A percentile compares a stretch with the other conserved stretches of the same genome.
Conservation (phyloP, 2,113 vertebrate species). For the Bambusicola thoracicus region DNA sequence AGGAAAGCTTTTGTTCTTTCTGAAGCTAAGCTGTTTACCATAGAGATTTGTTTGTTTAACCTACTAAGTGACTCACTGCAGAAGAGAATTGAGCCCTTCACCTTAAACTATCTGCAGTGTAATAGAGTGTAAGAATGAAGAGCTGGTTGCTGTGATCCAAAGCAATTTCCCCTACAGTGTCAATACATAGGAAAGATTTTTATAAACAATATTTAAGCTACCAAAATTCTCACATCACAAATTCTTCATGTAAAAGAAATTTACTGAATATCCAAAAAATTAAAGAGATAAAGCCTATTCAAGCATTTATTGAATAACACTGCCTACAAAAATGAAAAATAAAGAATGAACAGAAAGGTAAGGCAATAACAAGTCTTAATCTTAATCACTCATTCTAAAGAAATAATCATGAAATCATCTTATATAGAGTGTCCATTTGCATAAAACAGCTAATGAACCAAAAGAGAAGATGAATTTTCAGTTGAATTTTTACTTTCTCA, state of each 20-base stretch:
- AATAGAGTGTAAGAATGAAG: constrained; percentile 22
- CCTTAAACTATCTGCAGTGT: constrained; percentile 19
- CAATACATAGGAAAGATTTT: background rate
- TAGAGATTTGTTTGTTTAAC: constrained; percentile 49
- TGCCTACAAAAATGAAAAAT: background rate
- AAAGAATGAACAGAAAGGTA: background rate
- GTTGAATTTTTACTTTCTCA: background rate
- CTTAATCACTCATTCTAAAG: background rate
- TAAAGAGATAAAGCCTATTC: background rate
- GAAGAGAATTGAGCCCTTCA: constrained; percentile 14
- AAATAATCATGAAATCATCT: background rate
- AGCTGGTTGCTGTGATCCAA: constrained; percentile 22
- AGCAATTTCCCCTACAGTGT: background rate
- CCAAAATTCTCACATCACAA: background rate
- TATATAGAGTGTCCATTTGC: accelerated
- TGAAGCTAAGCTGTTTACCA: constrained; percentile 20
- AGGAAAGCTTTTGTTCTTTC: background rate
- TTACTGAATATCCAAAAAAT: background rate
- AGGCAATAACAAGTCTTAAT: background rate
- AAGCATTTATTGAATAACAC: background rate
- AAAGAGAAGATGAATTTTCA: background rate
- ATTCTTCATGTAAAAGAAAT: background rate
- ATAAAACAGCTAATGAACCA: background rate
- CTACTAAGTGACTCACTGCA: constrained; percentile 33
- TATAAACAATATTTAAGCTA: background rate